Evolutionary conservation across 2,113 vertebrate species (phyloP), one percentile per base, ranked within the genome.

Genomic region (Peromyscus leucopus): DNA sequence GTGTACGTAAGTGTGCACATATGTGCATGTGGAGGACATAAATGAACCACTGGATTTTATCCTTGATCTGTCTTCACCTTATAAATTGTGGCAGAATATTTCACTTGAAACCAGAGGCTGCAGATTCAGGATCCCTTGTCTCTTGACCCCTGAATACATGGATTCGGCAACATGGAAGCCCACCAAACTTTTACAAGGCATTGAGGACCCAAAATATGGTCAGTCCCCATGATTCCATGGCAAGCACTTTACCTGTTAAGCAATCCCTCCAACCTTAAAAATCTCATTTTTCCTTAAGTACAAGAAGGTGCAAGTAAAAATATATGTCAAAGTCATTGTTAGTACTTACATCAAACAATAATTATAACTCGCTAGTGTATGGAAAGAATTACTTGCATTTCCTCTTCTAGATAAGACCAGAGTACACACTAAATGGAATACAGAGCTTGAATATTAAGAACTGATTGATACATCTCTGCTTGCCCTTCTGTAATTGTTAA

Each of bases 231-330:
- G n/a, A 24, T 84, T 42, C 24, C 61, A 46, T 33, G 9, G 61
- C 59, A 85, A 65, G 57, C 7, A 7, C 36, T 61, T 83, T 84
- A 63, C 57, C n/a, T 61, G 24, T n/a, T 42, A 26, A 85, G 26
- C 42, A 48, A 67, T 69, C 42, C 17, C 84, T 36, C 31, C 8
- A 48, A 31, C 21, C 59, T 46, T 46, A 57, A 80, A 17, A 33
- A 69, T 86, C 84, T 79, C 16, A 67, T 87, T 95, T 82, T 88
- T 8, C 51, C 48, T 13, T 24, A 97, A 83, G 65, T 13, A 61
- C 0, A 42, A 36, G 9, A 59, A 21, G 17, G 39, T 55, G 36
- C 1, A 84, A 89, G 48, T 65, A 57, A 55, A 36, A 91, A 94
- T 33, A 72, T 75, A 94, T 15, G 39, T 67, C 16, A 83, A 83